Percentiles rank a stretch among this genome's conserved stretches.
Conservation (phyloP, 2,797 vertebrate genomes). For the Parambassis ranga region DNA sequence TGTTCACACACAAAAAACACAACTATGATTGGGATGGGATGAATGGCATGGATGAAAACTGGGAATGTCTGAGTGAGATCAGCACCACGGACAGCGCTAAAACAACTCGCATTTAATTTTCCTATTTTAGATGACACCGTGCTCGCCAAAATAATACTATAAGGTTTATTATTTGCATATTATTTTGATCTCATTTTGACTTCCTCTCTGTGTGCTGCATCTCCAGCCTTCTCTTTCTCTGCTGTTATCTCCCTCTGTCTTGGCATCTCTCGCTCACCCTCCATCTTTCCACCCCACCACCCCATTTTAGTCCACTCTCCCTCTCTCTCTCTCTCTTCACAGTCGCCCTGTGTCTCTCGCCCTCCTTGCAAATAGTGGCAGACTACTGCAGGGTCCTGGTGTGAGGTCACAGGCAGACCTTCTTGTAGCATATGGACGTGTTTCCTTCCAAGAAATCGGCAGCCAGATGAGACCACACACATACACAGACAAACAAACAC, state of each 20-base stretch:
- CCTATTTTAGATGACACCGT: no score
- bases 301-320: slow-evolving; percentile 56
- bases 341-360: slow-evolving; percentile 24
- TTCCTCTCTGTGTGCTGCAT: neutral
- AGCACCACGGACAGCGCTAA: slow-evolving; percentile 46
- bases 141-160: no score
- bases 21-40: no score
- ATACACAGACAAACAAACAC: neutral
- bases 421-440: slow-evolving; percentile 82
- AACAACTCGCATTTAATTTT: neutral
- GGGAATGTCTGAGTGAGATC: no score
- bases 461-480: slow-evolving; percentile 84
- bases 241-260: slow-evolving; percentile 35
- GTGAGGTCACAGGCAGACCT: slow-evolving; percentile 77
- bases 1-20: neutral
- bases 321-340: neutral
- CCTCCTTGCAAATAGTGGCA: slow-evolving; percentile 55
- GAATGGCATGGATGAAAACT: no score
- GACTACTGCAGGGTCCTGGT: slow-evolving; percentile 60
- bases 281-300: slow-evolving; percentile 31
- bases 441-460: slow-evolving; percentile 83
- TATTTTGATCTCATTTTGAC: no score
- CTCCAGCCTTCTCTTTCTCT: slow-evolving; percentile 13
- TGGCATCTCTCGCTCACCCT: slow-evolving; percentile 28
- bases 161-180: no score